phyloP scores from a whole-genome alignment of 2,797 vertebrate genomes.

The Erpetoichthys calabaricus region DNA sequence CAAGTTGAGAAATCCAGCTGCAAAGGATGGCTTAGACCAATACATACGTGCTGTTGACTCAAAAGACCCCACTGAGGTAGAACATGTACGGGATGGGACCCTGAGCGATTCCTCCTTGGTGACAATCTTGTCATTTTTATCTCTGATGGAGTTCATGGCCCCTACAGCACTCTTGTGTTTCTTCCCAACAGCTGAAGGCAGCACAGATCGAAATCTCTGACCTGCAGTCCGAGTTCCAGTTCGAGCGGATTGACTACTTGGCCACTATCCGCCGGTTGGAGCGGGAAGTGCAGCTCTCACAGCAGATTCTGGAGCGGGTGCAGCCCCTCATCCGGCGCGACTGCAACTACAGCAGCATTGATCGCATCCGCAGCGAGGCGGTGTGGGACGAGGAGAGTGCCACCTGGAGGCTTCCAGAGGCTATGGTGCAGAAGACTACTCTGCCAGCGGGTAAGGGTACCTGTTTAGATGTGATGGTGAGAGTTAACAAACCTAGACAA shows the following conservation, averaged over 20 bases:
- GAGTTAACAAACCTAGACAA: too few species aligned
- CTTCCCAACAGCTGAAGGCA: constrained; percentile 50
- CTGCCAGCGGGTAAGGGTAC: constrained; percentile 59
- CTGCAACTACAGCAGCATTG: constrained; percentile 80
- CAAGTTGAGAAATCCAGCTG: too few species aligned
- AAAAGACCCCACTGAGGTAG: too few species aligned
- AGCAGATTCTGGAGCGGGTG: constrained; percentile 64
- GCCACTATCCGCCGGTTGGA: constrained; percentile 62
- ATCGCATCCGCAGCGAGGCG: constrained; percentile 52
- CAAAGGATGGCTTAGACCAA: too few species aligned
- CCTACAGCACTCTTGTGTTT: too few species aligned
- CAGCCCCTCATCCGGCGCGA: constrained; percentile 58
- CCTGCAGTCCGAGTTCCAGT: constrained; percentile 70
- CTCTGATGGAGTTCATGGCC: too few species aligned
- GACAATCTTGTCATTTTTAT: too few species aligned
- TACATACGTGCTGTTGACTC: too few species aligned
- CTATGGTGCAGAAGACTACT: constrained; percentile 55
- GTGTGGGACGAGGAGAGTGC: constrained; percentile 67
- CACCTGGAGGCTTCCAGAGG: constrained; percentile 70
- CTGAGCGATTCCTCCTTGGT: background rate
- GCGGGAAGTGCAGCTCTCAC: constrained; percentile 54
- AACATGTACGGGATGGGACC: too few species aligned
- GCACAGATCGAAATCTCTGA: constrained; percentile 74
- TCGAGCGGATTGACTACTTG: constrained; percentile 68
- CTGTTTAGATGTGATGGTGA: too few species aligned